Base-by-base conservation (phyloP, 2,113 vertebrate genomes). In the Perccottus glenii region DNA sequence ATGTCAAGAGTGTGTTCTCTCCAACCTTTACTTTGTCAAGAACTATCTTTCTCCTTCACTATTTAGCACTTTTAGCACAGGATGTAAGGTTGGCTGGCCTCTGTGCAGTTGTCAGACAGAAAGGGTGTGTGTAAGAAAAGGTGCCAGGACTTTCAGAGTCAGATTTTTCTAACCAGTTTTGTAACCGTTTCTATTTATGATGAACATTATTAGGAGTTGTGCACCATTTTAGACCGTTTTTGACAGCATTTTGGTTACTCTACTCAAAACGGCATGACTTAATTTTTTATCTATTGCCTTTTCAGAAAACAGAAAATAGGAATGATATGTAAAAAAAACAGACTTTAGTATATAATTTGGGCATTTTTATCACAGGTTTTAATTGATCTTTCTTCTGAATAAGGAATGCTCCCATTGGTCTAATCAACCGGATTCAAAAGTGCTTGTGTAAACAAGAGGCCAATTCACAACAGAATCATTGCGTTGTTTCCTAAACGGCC, bases 1-100 rank as follows among this genome's bases (percentile, higher is more conserved):
- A 27, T 53, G 73, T 79, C 81, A 86, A 75, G 70, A 59, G 58
- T 66, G 59, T 77, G 66, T 74, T 80, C 57, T 76, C 53, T 78
- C 55, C 45, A 56, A 63, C 6, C 47, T 16, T 64, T 53, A 47
- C 43, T 56, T 68, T 70, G 35, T 77, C 45, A 36, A 53, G 35
- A 59, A 15, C 27, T 12, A 35, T 61, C 33, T 64, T 46, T 57
- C 45, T 67, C 48, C n/a, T 32, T 45, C 12, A 15, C 5, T 5
- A 32, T 63, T 64, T 70, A 59, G 35, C 64, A 63, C 38, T 67
- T 67, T 27, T 36, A 55, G 70, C 14, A 36, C 33, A 32, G 52
- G 52, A 55, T 67, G 75, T 15, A 56, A 56, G 56, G 19, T 52
- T 44, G 58, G 56, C 19, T 69, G 60, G 60, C 44, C 64, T 52